These are phyloP conservation scores for Gandaritis pyraliata DNA, from an alignment of 2,888 invertebrate genomes.

Conservation along the genomic window DNA sequence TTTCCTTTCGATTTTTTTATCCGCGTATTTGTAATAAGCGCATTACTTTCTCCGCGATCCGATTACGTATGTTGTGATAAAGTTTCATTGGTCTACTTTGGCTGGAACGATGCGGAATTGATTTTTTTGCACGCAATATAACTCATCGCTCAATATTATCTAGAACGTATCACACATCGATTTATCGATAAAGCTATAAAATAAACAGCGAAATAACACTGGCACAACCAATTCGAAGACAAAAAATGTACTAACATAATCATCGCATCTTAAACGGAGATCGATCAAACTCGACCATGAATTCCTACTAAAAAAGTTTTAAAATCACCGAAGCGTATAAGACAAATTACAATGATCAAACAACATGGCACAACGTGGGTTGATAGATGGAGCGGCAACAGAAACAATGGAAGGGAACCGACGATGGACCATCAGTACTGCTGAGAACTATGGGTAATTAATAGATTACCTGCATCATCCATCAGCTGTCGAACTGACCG, in stretches of 20 bases:
- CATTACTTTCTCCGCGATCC: constrained; percentile 76
- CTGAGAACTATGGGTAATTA: constrained; percentile 75
- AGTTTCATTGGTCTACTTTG: constrained; percentile 59
- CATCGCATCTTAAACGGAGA: constrained; percentile 30
- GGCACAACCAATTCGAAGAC: constrained; percentile 9
- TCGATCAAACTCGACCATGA: constrained; percentile 38
- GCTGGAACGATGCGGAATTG: constrained; percentile 54
- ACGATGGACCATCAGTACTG: constrained; percentile 40
- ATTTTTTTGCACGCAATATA: constrained; percentile 36
- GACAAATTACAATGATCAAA: constrained; percentile 74
- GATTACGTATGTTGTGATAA: constrained; percentile 70
- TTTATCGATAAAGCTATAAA: constrained; percentile 7
- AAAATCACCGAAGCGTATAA: constrained; percentile 66
- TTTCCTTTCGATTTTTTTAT: constrained; percentile 73
- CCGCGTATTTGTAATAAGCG: constrained; percentile 63
- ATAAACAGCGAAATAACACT: neutral
- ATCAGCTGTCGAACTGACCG: constrained; percentile 60
- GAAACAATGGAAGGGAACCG: constrained; percentile 76
- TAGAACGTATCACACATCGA: constrained; percentile 1
- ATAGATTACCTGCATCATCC: constrained; percentile 72
- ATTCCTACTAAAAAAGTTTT: constrained; percentile 50
- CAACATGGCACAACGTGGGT: constrained; percentile 76
- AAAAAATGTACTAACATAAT: constrained; percentile 24
- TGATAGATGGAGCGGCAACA: constrained; percentile 73
- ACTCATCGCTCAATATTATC: constrained; percentile 16